Base-by-base conservation (phyloP, 2,797 vertebrate species). In the Poecilia velifera region DNA sequence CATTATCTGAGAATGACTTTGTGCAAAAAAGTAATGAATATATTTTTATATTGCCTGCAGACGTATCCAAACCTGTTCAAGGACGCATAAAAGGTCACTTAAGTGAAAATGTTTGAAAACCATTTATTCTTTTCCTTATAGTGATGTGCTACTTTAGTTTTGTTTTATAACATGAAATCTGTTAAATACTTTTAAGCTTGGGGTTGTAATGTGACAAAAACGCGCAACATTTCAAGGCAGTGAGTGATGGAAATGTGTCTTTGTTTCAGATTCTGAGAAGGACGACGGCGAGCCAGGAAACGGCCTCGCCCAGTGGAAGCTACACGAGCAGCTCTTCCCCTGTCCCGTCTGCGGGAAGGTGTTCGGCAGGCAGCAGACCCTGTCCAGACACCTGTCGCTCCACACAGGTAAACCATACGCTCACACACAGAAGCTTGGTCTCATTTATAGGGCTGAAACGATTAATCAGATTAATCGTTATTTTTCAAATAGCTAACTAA, bases 261-360 rank as follows among this genome's bases (percentile, higher is more conserved):
- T 45, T 80, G n/a, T 89, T 88, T 22, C 85, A 99, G 98, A 99
- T 90, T 93, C 96, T 1, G 98, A 98, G 87, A 97, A 97, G 90
- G 95, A 96, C 49, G 94, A 95, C 28, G 93, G 96, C 73, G 97
- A 99, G 89, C 95, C 94, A 45, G 97, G 97, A 89, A 98, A 98
- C 3, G 97, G 97, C 86, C 94, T 97, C 74, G 91, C 97, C 8
- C 96, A 96, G 77, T 99, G 98, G 98, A 97, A 97, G 85, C 96
- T 98, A 80, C 98, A 94, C 0, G 98, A 99, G 83, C 98, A 99
- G 94, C 98, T 99, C 89, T 99, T 97, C 92, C 97, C 98, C 75
- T 99, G 98, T 85, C 96, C 98, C 0, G 94, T 99, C 82, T 99
- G 98, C 90, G 97, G 98, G 82, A 99, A 99, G 94, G 98, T 99